Percentiles rank a stretch among this genome's conserved stretches.
Conservation (phyloP, 1,140 invertebrate genomes). For the Drosophila equinoxialis region DNA sequence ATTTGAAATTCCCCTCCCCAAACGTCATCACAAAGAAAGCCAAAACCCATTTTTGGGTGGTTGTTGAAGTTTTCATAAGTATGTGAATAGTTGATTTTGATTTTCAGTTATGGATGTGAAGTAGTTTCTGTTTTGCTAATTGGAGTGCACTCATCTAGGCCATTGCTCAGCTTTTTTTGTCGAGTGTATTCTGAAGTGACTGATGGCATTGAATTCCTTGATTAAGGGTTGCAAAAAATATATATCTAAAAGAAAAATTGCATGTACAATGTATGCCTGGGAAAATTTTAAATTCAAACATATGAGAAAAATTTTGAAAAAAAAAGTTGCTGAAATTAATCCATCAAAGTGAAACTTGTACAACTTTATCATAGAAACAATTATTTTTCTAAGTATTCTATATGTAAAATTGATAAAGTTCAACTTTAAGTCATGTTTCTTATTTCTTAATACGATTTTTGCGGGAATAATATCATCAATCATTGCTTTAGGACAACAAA, state of each 20-base stretch:
- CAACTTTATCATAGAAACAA: too few relatives aligned
- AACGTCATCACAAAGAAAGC: slow-evolving; percentile 35
- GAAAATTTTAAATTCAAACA: neutral
- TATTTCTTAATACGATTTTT: too few relatives aligned
- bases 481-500: too few relatives aligned
- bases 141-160: slow-evolving; percentile 23
- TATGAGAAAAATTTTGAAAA: neutral
- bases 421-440: too few relatives aligned
- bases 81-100: neutral
- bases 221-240: slow-evolving; percentile 4
- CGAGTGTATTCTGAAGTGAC: slow-evolving; percentile 9
- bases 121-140: slow-evolving; percentile 23
- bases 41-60: slow-evolving; percentile 41
- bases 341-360: neutral
- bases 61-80: slow-evolving; percentile 23
- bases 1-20: slow-evolving; percentile 39
- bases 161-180: slow-evolving; percentile 3
- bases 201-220: neutral
- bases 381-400: too few relatives aligned
- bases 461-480: too few relatives aligned
- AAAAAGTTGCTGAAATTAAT: neutral
- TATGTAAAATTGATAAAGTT: too few relatives aligned
- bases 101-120: slow-evolving; percentile 2
- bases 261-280: neutral
- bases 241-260: neutral